A percentile compares a stretch with the other conserved stretches of the same genome.
Evolutionary conservation across 2,888 invertebrate species (phyloP).

Genomic region (Tridacna gigas): DNA sequence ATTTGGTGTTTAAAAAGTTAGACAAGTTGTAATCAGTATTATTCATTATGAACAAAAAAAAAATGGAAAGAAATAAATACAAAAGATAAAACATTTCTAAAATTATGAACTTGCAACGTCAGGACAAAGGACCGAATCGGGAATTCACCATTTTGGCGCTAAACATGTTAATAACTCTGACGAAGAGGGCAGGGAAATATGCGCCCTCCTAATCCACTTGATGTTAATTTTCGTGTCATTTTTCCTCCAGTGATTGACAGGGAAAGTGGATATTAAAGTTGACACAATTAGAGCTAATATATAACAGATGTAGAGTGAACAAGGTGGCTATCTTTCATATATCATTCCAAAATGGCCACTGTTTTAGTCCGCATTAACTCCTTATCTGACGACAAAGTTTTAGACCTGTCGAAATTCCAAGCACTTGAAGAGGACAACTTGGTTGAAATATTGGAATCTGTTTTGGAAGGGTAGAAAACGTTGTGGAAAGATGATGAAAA

Average conservation of each 20-base stretch:
- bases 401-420: not conserved
- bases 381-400: no score
- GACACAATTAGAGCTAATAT: conserved; percentile 38
- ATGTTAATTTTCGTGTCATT: conserved; percentile 54
- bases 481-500: no score
- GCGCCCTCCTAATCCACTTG: conserved; percentile 31
- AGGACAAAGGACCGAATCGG: not conserved
- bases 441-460: no score
- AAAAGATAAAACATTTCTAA: no score
- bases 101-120: not conserved
- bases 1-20: no score
- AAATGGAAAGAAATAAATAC: no score
- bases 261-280: conserved; percentile 42
- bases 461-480: no score
- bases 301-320: conserved; percentile 5
- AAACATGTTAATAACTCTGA: conserved; percentile 18
- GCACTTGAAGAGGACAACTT: not conserved
- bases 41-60: no score
- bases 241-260: conserved; percentile 28
- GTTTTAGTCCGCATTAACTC: no score
- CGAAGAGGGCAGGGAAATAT: conserved; percentile 19
- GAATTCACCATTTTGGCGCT: conserved; percentile 14
- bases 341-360: no score
- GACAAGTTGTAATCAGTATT: no score
- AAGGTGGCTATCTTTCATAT: not conserved